Base-by-base conservation (phyloP, 2,888 invertebrate species). In the Bugulina stolonifera region DNA sequence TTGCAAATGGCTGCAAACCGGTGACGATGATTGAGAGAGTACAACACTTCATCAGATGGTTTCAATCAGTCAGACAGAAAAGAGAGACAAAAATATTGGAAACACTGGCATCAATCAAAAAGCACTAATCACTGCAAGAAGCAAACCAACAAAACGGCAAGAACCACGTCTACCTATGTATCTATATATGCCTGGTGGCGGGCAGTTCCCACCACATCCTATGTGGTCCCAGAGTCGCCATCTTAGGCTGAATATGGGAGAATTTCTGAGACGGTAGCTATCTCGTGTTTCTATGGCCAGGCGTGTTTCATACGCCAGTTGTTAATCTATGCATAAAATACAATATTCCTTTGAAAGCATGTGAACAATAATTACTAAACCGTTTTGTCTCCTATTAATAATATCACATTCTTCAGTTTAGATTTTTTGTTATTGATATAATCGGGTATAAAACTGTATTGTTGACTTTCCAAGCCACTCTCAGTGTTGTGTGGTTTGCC, bases 141-240 rank as follows among this genome's bases (percentile, higher is more conserved):
- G 64, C 64, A 64, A 64, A 64, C 64, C 64, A 64, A 64, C 64
- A 64, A 64, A 64, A 64, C 64, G 25, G 64, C 64, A 64, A 64
- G 25, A 64, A 64, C 43, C 43, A 43, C 64, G 27, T 64, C 64
- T 64, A 64, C 64, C 27, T 64, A 64, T 25, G 5, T 43, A 43
- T 18, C 18, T 5, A 10, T 10, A 10, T 43, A 43, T 43, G 18
- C 18, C 18, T 43, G 43, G 43, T 18, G 43, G 43, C 18, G 43
- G 43, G 5, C 18, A n/a, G n/a, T n/a, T n/a, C n/a, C n/a, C n/a
- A n/a, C n/a, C n/a, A n/a, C n/a, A n/a, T n/a, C n/a, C n/a, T n/a
- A n/a, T n/a, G n/a, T n/a, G n/a, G n/a, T n/a, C n/a, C n/a, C n/a
- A n/a, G n/a, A n/a, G n/a, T n/a, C n/a, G n/a, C n/a, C n/a, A n/a